Evolutionary conservation across 2,888 invertebrate species (phyloP).

Genomic region (Pyrocoelia pectoralis): DNA sequence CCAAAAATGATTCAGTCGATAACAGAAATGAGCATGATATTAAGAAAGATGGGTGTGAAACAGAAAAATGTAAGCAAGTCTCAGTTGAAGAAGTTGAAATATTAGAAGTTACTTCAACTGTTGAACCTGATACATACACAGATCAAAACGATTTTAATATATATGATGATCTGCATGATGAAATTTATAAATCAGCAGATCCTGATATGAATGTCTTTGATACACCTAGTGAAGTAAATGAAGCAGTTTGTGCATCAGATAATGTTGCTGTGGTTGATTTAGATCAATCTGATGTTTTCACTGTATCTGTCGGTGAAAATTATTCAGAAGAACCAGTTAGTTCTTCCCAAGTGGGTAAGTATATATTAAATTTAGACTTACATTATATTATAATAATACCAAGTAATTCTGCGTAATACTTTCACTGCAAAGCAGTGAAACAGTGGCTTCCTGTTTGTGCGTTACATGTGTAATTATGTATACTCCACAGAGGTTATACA

Average conservation of each 20-base stretch:
- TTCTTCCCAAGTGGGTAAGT: not conserved
- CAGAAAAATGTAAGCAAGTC: no score
- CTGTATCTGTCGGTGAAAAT: not conserved
- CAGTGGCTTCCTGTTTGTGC: no score
- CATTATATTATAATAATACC: no score
- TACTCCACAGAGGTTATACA: no score
- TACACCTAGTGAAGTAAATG: constrained; percentile 31
- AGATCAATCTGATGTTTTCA: constrained; percentile 15
- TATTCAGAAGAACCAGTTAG: not conserved
- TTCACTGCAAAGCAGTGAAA: no score
- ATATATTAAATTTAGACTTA: no score
- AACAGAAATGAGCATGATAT: no score
- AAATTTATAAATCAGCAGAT: constrained; percentile 21
- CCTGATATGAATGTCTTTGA: constrained; percentile 36
- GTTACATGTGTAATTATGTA: no score
- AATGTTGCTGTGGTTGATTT: constrained; percentile 13
- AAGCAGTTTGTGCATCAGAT: constrained; percentile 13
- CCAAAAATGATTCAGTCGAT: no score
- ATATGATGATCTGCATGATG: constrained; percentile 22
- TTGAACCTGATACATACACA: not conserved
- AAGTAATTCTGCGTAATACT: no score
- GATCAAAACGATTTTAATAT: constrained; percentile 5
- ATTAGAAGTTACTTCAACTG: not conserved
- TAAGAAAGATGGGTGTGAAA: no score
- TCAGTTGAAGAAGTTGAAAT: not conserved